Base-by-base conservation (phyloP, 2,888 invertebrate genomes). In the Carpatolechia fugitivella region DNA sequence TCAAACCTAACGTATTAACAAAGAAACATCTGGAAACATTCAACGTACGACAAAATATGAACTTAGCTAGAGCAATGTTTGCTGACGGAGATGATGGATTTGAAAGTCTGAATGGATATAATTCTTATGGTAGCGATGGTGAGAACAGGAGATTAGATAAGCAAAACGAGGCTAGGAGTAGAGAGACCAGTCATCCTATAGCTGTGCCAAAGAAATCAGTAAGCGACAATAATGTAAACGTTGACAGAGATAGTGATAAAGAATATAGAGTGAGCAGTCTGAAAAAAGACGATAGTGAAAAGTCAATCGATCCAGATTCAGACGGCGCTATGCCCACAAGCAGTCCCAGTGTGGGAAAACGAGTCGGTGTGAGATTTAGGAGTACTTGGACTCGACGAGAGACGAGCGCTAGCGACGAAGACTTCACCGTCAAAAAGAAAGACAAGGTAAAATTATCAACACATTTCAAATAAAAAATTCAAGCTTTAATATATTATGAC, bases 51-150 rank as follows among this genome's bases (percentile, higher is more conserved):
- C 82, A 83, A 55, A 77, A 76, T 55, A 66, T 71, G 29, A 76
- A 75, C 40, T 65, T 74, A 36, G 71, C 76, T 0, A 73, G 76
- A 68, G 75, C 79, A 0, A 70, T 77, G 52, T 76, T 87, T 44
- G 85, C 85, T 29, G 91, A 91, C 57, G 90, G 95, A 73, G 96
- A 96, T 72, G 96, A 96, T 72, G 96, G 96, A 11, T 96, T 96
- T 70, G 96, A 96, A 84, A 96, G 96, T 76, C 91, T 96, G 7
- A 96, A 95, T 68, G 95, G 95, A 8, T 95, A 95, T 74, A 94
- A 94, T 62, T 95, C 95, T 0, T 93, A 94, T 69, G 92, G 92
- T 53, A 94, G 94, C 62, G 88, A 90, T 59, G 82, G 71, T 40
- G 89, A 89, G 36, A 80, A 70, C 50, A 72, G 66, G 59, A 76